phyloP scores from a whole-genome alignment of 2,113 vertebrate species.

The Phylloscopus trochiloides region DNA sequence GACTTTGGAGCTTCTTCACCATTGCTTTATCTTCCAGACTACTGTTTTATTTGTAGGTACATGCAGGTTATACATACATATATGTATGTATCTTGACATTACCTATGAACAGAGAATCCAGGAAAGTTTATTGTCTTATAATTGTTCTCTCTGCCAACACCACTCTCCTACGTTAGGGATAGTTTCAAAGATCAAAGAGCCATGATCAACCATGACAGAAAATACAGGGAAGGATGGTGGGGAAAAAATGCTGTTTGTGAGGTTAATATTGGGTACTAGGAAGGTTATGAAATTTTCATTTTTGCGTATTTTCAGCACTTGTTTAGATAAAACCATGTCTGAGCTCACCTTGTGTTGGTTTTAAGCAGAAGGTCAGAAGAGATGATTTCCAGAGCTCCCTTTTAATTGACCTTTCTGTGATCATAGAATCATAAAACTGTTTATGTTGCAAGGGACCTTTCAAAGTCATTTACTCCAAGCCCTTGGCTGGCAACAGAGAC shows the following conservation, averaged over 20 bases:
- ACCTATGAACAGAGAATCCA: background rate
- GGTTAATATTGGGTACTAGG: accelerated
- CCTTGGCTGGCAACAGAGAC: background rate
- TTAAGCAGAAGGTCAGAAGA: background rate
- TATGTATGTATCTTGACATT: background rate
- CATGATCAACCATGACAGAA: accelerated
- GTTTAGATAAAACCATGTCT: background rate
- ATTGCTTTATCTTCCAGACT: background rate
- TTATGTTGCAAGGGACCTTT: background rate
- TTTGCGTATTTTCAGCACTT: background rate
- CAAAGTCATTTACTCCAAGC: background rate
- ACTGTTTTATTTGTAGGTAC: accelerated
- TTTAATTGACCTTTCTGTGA: background rate
- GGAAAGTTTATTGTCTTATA: background rate
- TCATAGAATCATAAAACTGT: background rate
- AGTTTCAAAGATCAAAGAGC: background rate
- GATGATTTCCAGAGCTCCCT: background rate
- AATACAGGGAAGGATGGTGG: background rate
- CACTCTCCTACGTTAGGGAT: background rate
- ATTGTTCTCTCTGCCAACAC: background rate
- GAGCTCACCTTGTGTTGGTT: background rate
- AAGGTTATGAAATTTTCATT: background rate
- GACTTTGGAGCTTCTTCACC: background rate
- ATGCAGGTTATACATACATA: accelerated
- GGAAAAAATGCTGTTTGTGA: background rate